Base-by-base conservation (phyloP, 2,113 vertebrate species). In the Chinchilla lanigera region DNA sequence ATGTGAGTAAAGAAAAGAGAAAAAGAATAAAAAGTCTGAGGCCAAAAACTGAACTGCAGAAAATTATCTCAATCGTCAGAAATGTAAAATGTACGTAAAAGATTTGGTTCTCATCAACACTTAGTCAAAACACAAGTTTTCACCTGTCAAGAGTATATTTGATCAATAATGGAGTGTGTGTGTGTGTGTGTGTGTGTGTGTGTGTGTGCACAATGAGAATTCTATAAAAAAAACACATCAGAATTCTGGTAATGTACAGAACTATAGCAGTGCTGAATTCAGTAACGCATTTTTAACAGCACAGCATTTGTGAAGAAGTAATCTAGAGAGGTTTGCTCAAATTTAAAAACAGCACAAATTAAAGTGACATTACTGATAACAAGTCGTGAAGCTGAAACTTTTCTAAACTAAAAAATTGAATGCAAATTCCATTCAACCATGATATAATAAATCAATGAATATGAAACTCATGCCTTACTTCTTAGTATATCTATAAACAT, bases 101-200 rank as follows among this genome's bases (percentile, higher is more conserved):
- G 12, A 65, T 14, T 78, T 33, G 71, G 30, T 54, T 94, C 54
- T 90, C 50, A 90, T 84, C 82, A 93, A 89, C 38, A 17, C 11
- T 78, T 60, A 75, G 54, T 94, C 38, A 96, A 94, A 96, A 50
- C 28, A 94, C 52, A 89, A 52, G 20, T 91, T 85, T 96, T 86
- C 58, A 82, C 38, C 3, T 58, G 44, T 94, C 88, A 89, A 89
- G 52, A 89, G 69, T 90, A 54, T 44, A 82, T 60, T 86, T 13
- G 3, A 35, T 94, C 56, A 75, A 78, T 83, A 86, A 77, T 41
- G 30, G 2, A 90, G 33, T 67, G 14, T 11, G 3, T 84, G 7
- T 87, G 13, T 75, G 12, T 81, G 6, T 50, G 24, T 50, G 67
- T 58, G 22, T 44, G 9, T 38, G 35, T 56, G 50, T 65, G 30